Base-by-base conservation (phyloP, 2,888 invertebrate genomes). In the Pammene aurita region DNA sequence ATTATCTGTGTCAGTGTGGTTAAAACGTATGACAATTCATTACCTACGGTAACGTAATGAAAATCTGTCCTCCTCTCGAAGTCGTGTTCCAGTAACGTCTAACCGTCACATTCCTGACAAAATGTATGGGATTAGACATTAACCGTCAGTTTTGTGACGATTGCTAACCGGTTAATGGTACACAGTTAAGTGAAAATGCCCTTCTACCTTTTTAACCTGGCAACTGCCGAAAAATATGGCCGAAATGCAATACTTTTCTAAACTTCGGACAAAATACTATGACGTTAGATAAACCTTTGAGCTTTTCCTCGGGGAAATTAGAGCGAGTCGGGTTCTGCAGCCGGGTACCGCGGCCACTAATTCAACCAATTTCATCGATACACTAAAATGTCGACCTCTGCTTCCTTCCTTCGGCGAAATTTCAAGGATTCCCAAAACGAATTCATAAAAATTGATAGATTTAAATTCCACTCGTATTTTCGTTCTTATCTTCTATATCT, bases 261-360 rank as follows among this genome's bases (percentile, higher is more conserved):
- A 46, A 48, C 41, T 61, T 11, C 38, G 13, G 9, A 41, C 7
- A 60, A 46, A 60, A 44, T 46, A 10, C 9, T 38, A 62, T 62
- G 50, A 62, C 61, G 48, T 60, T 46, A 46, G 35, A 11, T 50
- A 52, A 62, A 38, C 18, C 50, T 50, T 50, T 38, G 67, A 66
- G 18, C 54, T 35, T 77, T 75, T 75, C 87, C 88, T 72, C 72
- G 78, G 88, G 87, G 88, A 88, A 88, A 88, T 88, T 84, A 88
- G 74, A 66, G 75, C 41, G 18, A 58, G 18, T n/a, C 54, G 46
- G 46, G 46, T 14, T 38, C 57, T 34, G n/a, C n/a, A n/a, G n/a
- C n/a, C 54, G 61, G 61, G 35, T 38, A 10, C 26, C 26, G 50
- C 48, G 58, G 35, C 35, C 26, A 50, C 52, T 62, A 62, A 62